Percentiles rank a stretch among this genome's conserved stretches.
Evolutionary conservation across 1,140 invertebrate species (phyloP).

Genomic region (Papilio machaon): DNA sequence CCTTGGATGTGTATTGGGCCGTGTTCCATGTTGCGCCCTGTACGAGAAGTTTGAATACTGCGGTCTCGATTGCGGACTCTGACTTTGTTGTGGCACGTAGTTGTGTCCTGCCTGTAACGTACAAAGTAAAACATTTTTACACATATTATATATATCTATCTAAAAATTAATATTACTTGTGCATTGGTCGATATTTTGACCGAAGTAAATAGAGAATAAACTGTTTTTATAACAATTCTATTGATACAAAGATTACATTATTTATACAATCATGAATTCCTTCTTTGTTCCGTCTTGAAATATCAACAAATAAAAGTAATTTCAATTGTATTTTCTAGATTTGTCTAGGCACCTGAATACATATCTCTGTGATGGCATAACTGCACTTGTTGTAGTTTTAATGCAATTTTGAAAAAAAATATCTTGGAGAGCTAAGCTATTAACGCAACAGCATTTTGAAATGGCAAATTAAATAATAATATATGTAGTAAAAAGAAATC

Average conservation of each 20-base stretch:
- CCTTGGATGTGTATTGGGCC: slow-evolving; percentile 68
- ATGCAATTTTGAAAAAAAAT: too few species aligned
- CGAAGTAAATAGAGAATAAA: too few species aligned
- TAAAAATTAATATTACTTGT: background rate
- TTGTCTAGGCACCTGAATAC: too few species aligned
- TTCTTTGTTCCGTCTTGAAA: too few species aligned
- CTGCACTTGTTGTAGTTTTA: too few species aligned
- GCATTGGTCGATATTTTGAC: too few species aligned
- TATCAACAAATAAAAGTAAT: too few species aligned
- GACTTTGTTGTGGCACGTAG: slow-evolving; percentile 65
- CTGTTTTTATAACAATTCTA: too few species aligned
- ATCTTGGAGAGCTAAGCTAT: background rate
- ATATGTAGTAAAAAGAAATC: background rate
- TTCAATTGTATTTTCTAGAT: too few species aligned
- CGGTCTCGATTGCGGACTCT: slow-evolving; percentile 57
- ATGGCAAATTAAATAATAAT: background rate
- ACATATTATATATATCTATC: background rate
- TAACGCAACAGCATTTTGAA: background rate
- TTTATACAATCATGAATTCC: too few species aligned
- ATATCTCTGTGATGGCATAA: too few species aligned
- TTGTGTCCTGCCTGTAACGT: slow-evolving; percentile 67
- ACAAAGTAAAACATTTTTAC: background rate
- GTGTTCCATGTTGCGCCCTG: slow-evolving; percentile 63
- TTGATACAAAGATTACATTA: too few species aligned
- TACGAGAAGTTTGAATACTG: slow-evolving; percentile 66